These are phyloP conservation scores for Ceyx cyanopectus DNA, from an alignment of 2,113 vertebrate species.

Conservation along the genomic window DNA sequence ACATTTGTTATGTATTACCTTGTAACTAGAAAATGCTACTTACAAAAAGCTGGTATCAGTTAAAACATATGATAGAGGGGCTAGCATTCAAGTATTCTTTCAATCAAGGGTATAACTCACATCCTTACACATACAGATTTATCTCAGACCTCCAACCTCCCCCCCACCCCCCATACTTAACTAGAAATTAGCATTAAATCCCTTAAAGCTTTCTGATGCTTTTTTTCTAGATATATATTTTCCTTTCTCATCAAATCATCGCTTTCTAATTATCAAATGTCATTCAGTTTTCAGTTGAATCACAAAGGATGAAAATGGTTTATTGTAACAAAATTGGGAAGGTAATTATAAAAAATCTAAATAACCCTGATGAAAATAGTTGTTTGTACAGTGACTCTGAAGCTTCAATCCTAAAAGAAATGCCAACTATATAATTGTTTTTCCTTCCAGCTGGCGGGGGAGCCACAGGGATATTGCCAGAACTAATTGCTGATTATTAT, in stretches of 20 bases:
- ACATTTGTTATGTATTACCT: not conserved
- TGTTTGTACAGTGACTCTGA: not conserved
- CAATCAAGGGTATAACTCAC: not conserved
- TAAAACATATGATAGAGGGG: not conserved
- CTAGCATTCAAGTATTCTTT: not conserved
- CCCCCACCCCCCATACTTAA: no score
- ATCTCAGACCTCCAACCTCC: not conserved
- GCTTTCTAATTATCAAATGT: not conserved
- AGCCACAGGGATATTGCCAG: conserved; percentile 23
- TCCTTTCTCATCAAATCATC: not conserved
- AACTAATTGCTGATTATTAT: conserved; percentile 61
- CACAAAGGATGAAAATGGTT: not conserved
- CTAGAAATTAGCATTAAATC: not conserved
- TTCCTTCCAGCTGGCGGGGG: conserved; percentile 25
- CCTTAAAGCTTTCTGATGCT: not conserved
- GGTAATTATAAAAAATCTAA: not conserved
- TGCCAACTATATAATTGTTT: conserved; percentile 42
- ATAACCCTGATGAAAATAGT: not conserved
- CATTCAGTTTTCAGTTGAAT: not conserved
- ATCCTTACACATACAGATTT: not conserved
- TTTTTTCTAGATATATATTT: not conserved
- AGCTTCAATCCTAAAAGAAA: conserved; percentile 36
- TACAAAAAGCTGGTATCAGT: not conserved
- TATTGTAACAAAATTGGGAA: not conserved
- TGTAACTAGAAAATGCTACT: not conserved